Conservation (phyloP, 2,113 vertebrate species). For the Ornithorhynchus anatinus region DNA sequence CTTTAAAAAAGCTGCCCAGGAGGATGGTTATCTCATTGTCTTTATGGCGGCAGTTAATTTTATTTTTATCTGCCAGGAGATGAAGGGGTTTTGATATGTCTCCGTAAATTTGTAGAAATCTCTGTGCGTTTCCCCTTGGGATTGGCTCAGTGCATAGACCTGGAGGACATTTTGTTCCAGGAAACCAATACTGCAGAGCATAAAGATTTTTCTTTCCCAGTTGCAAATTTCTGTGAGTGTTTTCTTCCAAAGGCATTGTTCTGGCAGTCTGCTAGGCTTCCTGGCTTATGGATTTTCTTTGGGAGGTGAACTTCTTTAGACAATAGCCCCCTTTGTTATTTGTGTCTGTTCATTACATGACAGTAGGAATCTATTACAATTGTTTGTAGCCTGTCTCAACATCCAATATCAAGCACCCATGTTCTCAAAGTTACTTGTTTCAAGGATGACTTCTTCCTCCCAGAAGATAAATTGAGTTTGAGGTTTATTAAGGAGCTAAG, state of each 20-base stretch:
- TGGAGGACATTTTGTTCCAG: background rate
- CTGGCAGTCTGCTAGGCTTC: too few species aligned
- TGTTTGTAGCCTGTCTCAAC: background rate
- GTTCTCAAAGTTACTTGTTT: too few species aligned
- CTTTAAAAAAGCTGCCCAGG: background rate
- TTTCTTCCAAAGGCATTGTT: background rate
- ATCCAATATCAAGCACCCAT: background rate
- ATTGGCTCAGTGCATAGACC: background rate
- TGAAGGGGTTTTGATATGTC: background rate
- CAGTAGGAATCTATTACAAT: background rate
- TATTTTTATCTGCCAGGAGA: constrained; percentile 13
- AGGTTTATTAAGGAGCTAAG: too few species aligned
- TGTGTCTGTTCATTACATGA: background rate
- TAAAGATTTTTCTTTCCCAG: too few species aligned
- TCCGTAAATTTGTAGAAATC: background rate
- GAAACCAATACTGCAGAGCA: background rate
- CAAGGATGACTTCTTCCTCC: too few species aligned
- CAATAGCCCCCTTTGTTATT: background rate
- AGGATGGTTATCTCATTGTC: background rate
- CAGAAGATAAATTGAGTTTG: too few species aligned
- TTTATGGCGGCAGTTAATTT: background rate
- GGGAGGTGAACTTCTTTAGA: background rate
- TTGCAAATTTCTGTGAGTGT: background rate
- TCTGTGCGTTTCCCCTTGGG: background rate
- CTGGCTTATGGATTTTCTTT: background rate